phyloP scores from a whole-genome alignment of 1,140 invertebrate genomes.

The Pachypeltis micranthus region DNA sequence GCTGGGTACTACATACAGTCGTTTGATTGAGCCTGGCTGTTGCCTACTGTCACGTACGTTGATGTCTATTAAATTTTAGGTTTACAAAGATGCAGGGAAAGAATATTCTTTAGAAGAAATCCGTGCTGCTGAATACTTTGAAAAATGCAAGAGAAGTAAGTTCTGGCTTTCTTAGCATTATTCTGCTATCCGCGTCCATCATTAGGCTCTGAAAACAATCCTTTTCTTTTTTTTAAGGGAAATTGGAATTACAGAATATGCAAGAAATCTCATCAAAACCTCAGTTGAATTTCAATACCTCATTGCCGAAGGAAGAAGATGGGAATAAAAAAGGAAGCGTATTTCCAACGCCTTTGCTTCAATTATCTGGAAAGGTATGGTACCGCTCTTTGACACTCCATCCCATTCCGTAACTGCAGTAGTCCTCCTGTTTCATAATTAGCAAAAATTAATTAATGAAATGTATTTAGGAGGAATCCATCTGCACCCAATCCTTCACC shows the following conservation, averaged over 20 bases:
- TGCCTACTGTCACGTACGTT: background rate
- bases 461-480: background rate
- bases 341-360: background rate
- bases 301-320: too few species aligned
- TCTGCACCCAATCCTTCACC: background rate
- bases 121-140: constrained; percentile 8
- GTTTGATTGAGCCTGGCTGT: background rate
- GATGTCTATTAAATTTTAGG: constrained; percentile 2
- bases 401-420: too few species aligned
- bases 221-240: too few species aligned
- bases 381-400: background rate
- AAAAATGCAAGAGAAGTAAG: constrained; percentile 7
- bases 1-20: background rate
- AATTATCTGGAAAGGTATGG: background rate
- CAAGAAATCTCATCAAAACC: too few species aligned
- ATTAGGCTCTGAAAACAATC: too few species aligned
- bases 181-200: too few species aligned
- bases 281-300: too few species aligned
- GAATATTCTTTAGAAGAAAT: constrained; percentile 16
- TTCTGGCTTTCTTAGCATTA: background rate
- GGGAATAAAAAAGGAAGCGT: background rate
- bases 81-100: constrained; percentile 5
- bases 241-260: too few species aligned
- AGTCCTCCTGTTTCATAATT: background rate
- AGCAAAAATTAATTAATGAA: background rate